phyloP scores from a whole-genome alignment of 2,113 vertebrate species.

The Oreochromis spilurus region DNA sequence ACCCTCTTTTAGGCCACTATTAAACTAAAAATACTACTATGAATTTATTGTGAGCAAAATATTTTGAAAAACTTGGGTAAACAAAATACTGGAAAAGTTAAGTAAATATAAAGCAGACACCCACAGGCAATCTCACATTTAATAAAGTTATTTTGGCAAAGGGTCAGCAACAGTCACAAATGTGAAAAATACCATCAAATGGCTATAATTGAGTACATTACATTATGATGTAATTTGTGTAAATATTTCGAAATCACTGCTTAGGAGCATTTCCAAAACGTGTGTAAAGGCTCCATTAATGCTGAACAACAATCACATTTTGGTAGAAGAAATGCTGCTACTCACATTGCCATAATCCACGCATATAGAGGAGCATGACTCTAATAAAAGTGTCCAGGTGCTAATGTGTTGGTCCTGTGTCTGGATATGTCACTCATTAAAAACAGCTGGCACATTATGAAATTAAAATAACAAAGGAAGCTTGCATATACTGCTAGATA shows the following conservation, averaged over 20 bases:
- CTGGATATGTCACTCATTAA: neutral
- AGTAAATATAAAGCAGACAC: too few species aligned
- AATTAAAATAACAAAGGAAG: neutral
- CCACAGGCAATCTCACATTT: neutral
- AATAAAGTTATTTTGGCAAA: neutral
- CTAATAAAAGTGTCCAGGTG: neutral
- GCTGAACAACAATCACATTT: neutral
- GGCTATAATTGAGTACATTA: neutral
- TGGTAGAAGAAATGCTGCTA: neutral
- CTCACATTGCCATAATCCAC: fast-evolving
- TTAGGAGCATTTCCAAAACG: neutral
- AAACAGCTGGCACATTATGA: neutral
- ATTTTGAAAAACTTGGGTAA: neutral
- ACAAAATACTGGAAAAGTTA: neutral
- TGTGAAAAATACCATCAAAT: neutral
- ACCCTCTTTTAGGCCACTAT: neutral
- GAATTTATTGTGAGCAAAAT: neutral
- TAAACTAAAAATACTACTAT: neutral
- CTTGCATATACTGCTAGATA: neutral
- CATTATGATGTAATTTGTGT: neutral
- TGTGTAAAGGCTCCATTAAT: neutral
- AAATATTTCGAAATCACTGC: neutral
- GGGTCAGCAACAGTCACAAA: neutral
- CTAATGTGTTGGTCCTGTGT: neutral
- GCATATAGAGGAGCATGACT: neutral